A percentile compares a stretch with the other conserved stretches of the same genome.
Conservation (phyloP, 2,113 vertebrate genomes). For the Geococcyx californianus region DNA sequence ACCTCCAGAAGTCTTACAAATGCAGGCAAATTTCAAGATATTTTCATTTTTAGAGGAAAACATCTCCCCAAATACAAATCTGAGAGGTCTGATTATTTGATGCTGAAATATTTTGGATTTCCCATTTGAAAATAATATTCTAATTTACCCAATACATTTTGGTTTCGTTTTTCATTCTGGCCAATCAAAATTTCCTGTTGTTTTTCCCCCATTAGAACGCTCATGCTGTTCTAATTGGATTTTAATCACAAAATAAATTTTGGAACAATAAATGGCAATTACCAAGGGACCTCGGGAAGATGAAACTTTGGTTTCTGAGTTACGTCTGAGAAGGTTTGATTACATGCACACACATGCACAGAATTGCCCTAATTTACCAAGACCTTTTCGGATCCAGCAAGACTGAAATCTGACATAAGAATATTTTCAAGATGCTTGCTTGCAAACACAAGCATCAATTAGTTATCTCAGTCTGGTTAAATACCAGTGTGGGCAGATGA, state of each 20-base stretch:
- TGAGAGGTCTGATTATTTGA: not conserved
- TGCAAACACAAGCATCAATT: constrained; percentile 26
- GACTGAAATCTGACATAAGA: not conserved
- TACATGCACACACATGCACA: not conserved
- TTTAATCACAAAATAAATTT: not conserved
- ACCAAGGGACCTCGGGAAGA: not conserved
- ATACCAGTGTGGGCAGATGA: not conserved
- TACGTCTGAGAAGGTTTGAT: not conserved
- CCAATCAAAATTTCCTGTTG: not conserved
- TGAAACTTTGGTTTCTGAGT: not conserved
- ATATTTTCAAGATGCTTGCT: not conserved
- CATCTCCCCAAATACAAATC: not conserved
- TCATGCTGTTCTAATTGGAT: not conserved
- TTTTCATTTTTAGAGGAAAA: not conserved
- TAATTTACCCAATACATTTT: not conserved
- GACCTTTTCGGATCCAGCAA: not conserved
- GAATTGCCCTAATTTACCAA: not conserved
- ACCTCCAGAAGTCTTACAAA: not conserved
- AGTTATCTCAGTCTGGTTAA: constrained; percentile 8
- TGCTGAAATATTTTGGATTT: not conserved
- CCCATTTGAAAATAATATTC: not conserved
- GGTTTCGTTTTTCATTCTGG: not conserved
- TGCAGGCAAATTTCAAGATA: not conserved
- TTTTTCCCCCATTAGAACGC: not conserved
- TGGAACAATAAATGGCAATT: not conserved